A percentile compares a stretch with the other conserved stretches of the same genome.
Evolutionary conservation across 30 jellyfish, hydroid and myxozoan genomes (phyloP).

Genomic region (Aurelia aurita): DNA sequence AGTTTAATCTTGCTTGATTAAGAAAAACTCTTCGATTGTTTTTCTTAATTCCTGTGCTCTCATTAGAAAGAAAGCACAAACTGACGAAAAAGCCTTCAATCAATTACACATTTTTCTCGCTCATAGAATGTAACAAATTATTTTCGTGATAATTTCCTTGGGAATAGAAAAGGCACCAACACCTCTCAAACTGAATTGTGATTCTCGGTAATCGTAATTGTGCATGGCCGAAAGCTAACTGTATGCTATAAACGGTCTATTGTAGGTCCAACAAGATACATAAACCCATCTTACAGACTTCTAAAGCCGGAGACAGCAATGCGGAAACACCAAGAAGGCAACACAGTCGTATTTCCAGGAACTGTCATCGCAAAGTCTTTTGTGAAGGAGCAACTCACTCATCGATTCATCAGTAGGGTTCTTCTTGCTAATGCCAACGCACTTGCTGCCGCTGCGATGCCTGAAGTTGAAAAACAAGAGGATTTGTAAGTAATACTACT

Average conservation of each 20-base stretch:
- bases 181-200: no score
- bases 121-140: no score
- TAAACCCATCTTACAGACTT: conserved; percentile 63
- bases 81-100: no score
- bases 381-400: conserved; percentile 77
- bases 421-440: conserved; percentile 97
- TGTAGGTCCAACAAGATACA: conserved; percentile 68
- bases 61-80: no score
- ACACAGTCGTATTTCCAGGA: conserved; percentile 95
- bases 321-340: conserved; percentile 63
- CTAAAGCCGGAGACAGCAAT: conserved; percentile 71
- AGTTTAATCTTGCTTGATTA: no score
- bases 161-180: no score
- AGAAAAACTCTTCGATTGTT: no score
- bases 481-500: conserved; percentile 59
- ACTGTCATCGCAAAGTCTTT: conserved; percentile 97
- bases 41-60: no score
- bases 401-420: conserved; percentile 88
- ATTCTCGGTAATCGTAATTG: no score
- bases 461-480: conserved; percentile 86
- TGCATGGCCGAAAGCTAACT: no score
- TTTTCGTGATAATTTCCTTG: no score
- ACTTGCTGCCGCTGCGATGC: conserved; percentile 95
- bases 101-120: no score
- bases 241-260: neutral